phyloP scores from a whole-genome alignment of 2,888 invertebrate species.

The Melolontha melolontha region DNA sequence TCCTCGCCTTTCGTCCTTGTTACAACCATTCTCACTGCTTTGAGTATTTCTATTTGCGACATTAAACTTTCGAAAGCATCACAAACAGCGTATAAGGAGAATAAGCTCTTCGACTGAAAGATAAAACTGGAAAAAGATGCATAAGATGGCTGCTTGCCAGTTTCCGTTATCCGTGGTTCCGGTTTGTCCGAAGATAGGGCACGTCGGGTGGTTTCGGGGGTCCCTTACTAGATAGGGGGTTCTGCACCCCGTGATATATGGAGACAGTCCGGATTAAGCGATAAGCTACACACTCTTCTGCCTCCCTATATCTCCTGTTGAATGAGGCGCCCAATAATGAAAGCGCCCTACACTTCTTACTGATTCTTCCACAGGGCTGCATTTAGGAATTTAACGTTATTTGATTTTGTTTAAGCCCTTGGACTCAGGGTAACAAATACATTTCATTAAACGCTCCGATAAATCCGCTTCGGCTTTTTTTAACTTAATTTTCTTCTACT shows the following conservation, averaged over 20 bases:
- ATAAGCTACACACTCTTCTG: conserved; percentile 59
- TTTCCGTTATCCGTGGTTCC: conserved; percentile 55
- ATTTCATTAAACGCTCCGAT: conserved; percentile 43
- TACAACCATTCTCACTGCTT: conserved; percentile 25
- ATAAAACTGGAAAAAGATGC: conserved; percentile 54
- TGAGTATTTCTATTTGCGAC: conserved; percentile 51
- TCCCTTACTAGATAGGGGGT: conserved; percentile 44
- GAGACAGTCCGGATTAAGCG: conserved; percentile 60
- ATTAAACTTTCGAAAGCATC: conserved; percentile 51
- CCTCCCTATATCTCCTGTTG: conserved; percentile 58
- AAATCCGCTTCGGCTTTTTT: conserved; percentile 35
- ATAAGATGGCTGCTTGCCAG: conserved; percentile 57
- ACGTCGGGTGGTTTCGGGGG: conserved; percentile 48
- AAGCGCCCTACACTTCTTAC: conserved; percentile 44
- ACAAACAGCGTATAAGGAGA: conserved; percentile 46
- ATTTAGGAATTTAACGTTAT: conserved; percentile 36
- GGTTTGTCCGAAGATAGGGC: conserved; percentile 52
- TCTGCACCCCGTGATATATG: conserved; percentile 56
- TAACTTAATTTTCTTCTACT: conserved; percentile 33
- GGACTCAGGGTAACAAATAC: conserved; percentile 38
- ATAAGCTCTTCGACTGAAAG: conserved; percentile 49
- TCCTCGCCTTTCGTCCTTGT: conserved; percentile 32
- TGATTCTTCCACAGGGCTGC: conserved; percentile 41
- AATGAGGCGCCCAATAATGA: conserved; percentile 55
- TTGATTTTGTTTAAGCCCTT: conserved; percentile 35